A percentile compares a stretch with the other conserved stretches of the same genome.
phyloP scores from a whole-genome alignment of 2,888 invertebrate genomes.

The Lithophane socia region DNA sequence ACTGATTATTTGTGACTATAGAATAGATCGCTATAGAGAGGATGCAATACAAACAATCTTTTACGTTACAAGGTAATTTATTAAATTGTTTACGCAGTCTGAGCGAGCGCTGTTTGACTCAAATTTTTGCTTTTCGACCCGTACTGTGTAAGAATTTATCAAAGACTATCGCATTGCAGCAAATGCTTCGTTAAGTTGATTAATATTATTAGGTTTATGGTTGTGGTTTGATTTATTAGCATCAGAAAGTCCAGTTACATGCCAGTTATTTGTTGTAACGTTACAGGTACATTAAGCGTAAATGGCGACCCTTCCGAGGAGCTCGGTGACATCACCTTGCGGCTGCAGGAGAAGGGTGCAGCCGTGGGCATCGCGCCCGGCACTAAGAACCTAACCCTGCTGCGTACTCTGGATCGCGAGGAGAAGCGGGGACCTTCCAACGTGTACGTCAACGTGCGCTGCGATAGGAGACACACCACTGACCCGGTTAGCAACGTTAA shows the following conservation, averaged over 20 bases:
- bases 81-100: not conserved
- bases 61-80: conserved; percentile 14
- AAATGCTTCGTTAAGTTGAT: conserved; percentile 28
- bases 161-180: conserved; percentile 8
- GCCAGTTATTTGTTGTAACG: not conserved
- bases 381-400: conserved; percentile 95
- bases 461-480: conserved; percentile 94
- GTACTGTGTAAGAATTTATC: not conserved
- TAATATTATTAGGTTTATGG: conserved; percentile 5
- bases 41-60: not conserved
- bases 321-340: conserved; percentile 94
- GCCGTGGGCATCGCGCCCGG: conserved; percentile 94
- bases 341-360: conserved; percentile 94
- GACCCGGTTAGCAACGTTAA: conserved; percentile 91
- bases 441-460: conserved; percentile 96
- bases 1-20: conserved; percentile 2
- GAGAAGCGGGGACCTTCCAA: conserved; percentile 95
- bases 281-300: conserved; percentile 92
- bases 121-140: too few relatives aligned
- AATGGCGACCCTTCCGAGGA: conserved; percentile 94
- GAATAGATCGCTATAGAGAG: not conserved
- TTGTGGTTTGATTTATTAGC: not conserved
- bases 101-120: too few relatives aligned
- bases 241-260: not conserved
- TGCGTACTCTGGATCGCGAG: conserved; percentile 95